Evolutionary conservation across 2,797 vertebrate genomes (phyloP).

Genomic region (Sebastes kiyomatsui): DNA sequence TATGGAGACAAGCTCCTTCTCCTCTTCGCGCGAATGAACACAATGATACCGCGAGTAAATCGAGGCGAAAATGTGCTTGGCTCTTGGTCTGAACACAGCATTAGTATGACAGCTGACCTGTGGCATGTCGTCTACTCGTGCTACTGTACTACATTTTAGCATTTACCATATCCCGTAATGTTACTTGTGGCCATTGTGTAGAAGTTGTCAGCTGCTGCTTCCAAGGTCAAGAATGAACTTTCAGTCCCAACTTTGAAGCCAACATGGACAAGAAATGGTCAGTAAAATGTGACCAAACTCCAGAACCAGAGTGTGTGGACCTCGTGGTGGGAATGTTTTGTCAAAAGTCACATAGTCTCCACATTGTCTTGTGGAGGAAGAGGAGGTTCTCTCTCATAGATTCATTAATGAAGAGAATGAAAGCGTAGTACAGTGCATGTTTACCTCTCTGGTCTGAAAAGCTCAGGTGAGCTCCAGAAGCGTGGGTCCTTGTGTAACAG

Average conservation of each 20-base stretch:
- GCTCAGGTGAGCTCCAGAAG: slow-evolving; percentile 74
- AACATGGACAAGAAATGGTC: background rate
- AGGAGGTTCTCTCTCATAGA: background rate
- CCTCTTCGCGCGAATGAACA: too few relatives aligned
- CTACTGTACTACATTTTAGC: background rate
- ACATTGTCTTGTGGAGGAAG: background rate
- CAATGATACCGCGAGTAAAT: too few relatives aligned
- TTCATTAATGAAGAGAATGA: background rate
- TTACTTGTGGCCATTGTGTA: background rate
- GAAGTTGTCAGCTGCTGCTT: background rate
- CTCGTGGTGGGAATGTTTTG: background rate
- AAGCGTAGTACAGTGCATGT: background rate
- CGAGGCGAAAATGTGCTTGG: too few relatives aligned
- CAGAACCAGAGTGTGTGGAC: background rate
- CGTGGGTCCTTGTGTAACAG: slow-evolving; percentile 66
- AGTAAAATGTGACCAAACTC: background rate
- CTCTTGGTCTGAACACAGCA: too few relatives aligned
- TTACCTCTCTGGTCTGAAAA: slow-evolving; percentile 83
- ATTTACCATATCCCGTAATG: background rate
- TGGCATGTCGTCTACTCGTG: background rate
- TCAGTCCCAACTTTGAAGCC: background rate
- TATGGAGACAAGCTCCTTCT: too few relatives aligned
- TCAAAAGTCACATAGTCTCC: background rate
- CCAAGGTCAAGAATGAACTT: background rate
- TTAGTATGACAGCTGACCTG: background rate